These are phyloP conservation scores for Silurus asotus DNA, from an alignment of 2,113 vertebrate genomes.

Conservation along the genomic window DNA sequence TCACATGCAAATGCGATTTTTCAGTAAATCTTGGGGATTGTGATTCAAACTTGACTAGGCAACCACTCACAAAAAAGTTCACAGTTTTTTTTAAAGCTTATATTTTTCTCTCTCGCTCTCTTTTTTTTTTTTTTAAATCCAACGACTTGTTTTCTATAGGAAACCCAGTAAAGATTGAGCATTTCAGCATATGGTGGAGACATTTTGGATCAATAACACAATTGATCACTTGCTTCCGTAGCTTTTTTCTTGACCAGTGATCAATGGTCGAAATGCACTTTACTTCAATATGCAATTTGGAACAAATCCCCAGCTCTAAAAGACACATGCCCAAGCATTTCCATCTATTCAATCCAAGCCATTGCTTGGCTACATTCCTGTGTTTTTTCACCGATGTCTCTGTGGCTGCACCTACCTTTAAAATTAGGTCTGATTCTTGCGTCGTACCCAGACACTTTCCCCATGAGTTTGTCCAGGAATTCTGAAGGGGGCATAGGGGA, in stretches of 20 bases:
- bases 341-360: constrained; percentile 33
- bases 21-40: constrained; percentile 37
- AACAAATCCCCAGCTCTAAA: constrained; percentile 34
- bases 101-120: not conserved
- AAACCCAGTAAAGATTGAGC: constrained; percentile 39
- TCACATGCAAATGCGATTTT: constrained; percentile 44
- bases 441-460: constrained; percentile 95
- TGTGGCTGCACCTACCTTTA: constrained; percentile 84
- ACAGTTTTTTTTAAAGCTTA: not conserved
- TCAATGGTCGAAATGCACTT: constrained; percentile 40
- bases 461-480: constrained; percentile 98
- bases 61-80: constrained; percentile 18
- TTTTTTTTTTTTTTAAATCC: not conserved
- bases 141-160: constrained; percentile 21
- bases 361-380: constrained; percentile 71
- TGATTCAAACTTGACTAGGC: constrained; percentile 43
- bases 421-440: constrained; percentile 98
- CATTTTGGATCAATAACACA: constrained; percentile 45
- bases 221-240: constrained; percentile 43
- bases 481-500: constrained; percentile 95
- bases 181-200: constrained; percentile 45
- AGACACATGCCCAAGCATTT: constrained; percentile 45
- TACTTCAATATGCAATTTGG: constrained; percentile 41
- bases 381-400: constrained; percentile 67
- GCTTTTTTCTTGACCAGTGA: constrained; percentile 30